Base-by-base conservation (phyloP, 1,140 invertebrate species). In the Listronotus oregonensis region DNA sequence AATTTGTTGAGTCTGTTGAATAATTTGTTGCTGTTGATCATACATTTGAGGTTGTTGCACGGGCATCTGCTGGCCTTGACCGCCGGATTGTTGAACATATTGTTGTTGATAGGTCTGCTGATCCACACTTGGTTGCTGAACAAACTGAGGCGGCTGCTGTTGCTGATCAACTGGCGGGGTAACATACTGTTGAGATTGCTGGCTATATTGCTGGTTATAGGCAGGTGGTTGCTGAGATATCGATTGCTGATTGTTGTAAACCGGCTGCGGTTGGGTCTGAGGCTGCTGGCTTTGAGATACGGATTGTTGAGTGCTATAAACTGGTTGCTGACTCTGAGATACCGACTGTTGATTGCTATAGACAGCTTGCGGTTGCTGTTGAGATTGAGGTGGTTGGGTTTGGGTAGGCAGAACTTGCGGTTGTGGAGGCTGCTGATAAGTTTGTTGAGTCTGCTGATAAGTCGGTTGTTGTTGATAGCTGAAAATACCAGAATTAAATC, bases 121-220 rank as follows among this genome's bases (percentile, higher is more conserved):
- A 27, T 79, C 60, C 78, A 79, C 34, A 39, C 31, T 52, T 17
- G 51, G 61, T 43, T 83, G 83, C 50, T 80, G 81, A 10, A 81
- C 75, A 34, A 77, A 78, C 40, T 75, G 73, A 55, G 79, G 72
- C 46, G 60, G 71, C 40, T 42, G 32, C 50, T 74, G 71, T 44
- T 75, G 75, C 15, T 80, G 73, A 43, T 83, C 81, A 0, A 77
- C 71, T n/a, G 80, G 76, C 11, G 59, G 66, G 12, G 66, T 44
- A 1, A 58, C 50, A 27, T 68, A 64, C 27, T 69, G 68, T 43
- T 71, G 67, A 40, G 62, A 58, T 52, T 31, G 56, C 40, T 57
- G 63, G 32, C 46, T 63, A 39, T 54, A 63, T 21, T 64, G 62
- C 44, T 70, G 65, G 50, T 46, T 34, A 15, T 63, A 65, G 49